phyloP scores from a whole-genome alignment of 64 coral and sea anemone species.

The Montipora efflorescens region DNA sequence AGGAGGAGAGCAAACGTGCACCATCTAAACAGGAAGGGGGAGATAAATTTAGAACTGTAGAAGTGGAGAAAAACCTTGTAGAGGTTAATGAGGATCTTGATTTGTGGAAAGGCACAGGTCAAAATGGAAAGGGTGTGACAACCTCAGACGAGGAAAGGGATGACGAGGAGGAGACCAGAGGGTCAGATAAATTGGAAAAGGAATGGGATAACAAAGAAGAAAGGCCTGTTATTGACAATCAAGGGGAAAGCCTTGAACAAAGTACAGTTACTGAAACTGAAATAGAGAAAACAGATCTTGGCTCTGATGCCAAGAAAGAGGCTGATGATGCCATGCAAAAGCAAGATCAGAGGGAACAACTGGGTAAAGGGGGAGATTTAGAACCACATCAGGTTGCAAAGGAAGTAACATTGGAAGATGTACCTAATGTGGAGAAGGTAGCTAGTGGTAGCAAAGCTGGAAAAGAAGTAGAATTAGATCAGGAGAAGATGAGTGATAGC shows the following conservation, averaged over 20 bases:
- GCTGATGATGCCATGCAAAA: background rate
- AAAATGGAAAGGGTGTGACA: background rate
- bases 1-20: background rate
- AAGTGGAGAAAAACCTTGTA: background rate
- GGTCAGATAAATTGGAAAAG: background rate
- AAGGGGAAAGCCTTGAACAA: background rate
- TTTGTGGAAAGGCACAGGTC: background rate
- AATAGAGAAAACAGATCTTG: background rate
- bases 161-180: background rate
- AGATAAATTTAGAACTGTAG: background rate
- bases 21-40: background rate
- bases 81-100: background rate
- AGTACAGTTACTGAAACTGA: background rate
- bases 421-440: background rate
- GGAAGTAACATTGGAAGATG: background rate
- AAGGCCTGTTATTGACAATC: background rate
- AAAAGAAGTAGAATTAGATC: background rate
- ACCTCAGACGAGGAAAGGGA: background rate
- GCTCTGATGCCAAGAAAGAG: background rate
- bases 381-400: background rate
- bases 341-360: background rate
- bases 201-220: background rate
- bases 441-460: background rate
- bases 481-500: background rate
- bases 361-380: too few relatives aligned